A percentile compares a stretch with the other conserved stretches of the same genome.
phyloP scores from a whole-genome alignment of 92 coral and sea anemone genomes.

The Zoanthus sociatus region DNA sequence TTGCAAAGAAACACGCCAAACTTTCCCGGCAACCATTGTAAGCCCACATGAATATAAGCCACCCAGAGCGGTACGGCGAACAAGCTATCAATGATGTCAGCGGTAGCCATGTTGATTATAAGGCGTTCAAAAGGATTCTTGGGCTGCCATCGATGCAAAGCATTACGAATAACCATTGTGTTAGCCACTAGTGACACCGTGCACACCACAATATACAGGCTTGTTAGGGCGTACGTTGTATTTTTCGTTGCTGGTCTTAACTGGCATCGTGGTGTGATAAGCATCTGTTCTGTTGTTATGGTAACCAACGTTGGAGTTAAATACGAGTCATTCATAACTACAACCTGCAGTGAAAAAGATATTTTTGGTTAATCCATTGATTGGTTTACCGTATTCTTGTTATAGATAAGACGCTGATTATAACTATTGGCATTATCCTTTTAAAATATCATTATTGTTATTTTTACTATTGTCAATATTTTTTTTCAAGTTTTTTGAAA shows the following conservation, averaged over 20 bases:
- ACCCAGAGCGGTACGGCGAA: conserved; percentile 32
- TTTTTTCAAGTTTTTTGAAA: no score
- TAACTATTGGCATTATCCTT: no score
- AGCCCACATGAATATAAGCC: background rate
- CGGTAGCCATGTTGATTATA: conserved; percentile 37
- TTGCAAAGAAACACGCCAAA: conserved; percentile 33
- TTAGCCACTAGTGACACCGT: conserved; percentile 29
- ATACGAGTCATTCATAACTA: background rate
- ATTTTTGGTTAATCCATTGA: no score
- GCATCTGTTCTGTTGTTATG: background rate
- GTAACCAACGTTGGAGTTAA: background rate
- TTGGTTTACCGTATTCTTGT: no score
- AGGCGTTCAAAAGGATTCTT: conserved; percentile 36
- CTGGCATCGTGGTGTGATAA: background rate
- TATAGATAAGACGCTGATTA: no score
- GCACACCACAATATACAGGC: background rate
- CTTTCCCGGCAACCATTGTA: conserved; percentile 12
- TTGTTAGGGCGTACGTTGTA: background rate
- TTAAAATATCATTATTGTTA: no score
- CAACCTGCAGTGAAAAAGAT: background rate
- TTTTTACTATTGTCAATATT: no score
- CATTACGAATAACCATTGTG: conserved; percentile 32
- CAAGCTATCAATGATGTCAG: conserved; percentile 38
- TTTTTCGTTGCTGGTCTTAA: background rate
- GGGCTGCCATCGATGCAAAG: conserved; percentile 2